phyloP scores from a whole-genome alignment of 1,140 invertebrate species.

The Bombus vancouverensis region DNA sequence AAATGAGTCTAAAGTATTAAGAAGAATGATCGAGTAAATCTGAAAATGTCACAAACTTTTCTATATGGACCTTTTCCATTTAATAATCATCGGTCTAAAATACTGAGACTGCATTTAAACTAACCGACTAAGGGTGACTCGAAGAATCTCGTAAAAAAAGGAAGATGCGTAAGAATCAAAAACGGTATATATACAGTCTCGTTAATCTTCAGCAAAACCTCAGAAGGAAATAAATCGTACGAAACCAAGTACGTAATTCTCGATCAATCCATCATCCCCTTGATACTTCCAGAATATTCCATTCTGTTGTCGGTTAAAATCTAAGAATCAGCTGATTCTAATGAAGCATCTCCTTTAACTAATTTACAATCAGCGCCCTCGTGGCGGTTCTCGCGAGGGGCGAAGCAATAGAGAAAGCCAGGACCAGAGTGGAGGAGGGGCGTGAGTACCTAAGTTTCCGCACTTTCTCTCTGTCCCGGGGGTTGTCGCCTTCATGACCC shows the following conservation, averaged over 20 bases:
- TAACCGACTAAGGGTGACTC: too few species aligned
- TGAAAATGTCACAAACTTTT: too few species aligned
- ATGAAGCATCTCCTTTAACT: constrained; percentile 82
- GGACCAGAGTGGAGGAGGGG: constrained; percentile 19
- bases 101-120: too few species aligned
- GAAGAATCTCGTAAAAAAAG: too few species aligned
- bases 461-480: constrained; percentile 69
- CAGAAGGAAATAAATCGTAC: not conserved
- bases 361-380: constrained; percentile 80
- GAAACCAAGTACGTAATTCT: not conserved
- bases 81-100: too few species aligned
- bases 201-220: too few species aligned
- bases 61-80: too few species aligned
- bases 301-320: constrained; percentile 1
- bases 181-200: not conserved
- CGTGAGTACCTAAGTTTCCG: constrained; percentile 73
- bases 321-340: constrained; percentile 71
- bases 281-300: not conserved
- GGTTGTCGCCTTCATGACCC: constrained; percentile 74
- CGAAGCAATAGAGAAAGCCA: constrained; percentile 1
- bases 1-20: too few species aligned
- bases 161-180: not conserved
- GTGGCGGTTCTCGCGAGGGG: constrained; percentile 60
- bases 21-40: too few species aligned
- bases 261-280: not conserved